phyloP scores from a whole-genome alignment of 2,888 invertebrate species.

The Protula sp. region DNA sequence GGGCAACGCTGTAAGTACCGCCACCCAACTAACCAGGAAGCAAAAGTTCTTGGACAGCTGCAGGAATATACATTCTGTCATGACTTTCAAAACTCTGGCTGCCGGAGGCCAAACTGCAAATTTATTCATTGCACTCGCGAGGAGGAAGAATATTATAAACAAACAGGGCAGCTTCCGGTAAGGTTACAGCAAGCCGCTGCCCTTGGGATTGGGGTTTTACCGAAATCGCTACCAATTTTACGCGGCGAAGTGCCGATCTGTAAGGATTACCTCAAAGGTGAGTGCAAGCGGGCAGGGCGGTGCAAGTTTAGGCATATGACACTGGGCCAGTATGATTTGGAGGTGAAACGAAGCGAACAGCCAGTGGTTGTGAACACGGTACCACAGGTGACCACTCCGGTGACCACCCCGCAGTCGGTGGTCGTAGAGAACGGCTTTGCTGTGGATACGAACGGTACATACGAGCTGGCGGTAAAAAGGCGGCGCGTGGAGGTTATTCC shows the following conservation, averaged over 20 bases:
- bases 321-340: constrained; percentile 18
- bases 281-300: constrained; percentile 58
- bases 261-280: constrained; percentile 62
- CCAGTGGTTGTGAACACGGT: background rate
- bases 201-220: constrained; percentile 35
- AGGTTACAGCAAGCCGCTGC: constrained; percentile 49
- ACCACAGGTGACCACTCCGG: background rate
- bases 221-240: constrained; percentile 33
- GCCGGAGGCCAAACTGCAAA: constrained; percentile 68
- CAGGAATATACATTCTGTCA: constrained; percentile 58
- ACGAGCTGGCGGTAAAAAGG: constrained; percentile 27
- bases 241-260: constrained; percentile 57
- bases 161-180: constrained; percentile 67
- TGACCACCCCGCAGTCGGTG: background rate
- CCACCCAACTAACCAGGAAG: constrained; percentile 55
- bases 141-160: constrained; percentile 67
- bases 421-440: background rate
- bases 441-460: background rate
- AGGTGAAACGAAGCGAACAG: constrained; percentile 17
- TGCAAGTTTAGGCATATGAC: constrained; percentile 57
- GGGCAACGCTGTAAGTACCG: constrained; percentile 61
- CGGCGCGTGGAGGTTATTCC: constrained; percentile 28
- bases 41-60: constrained; percentile 42
- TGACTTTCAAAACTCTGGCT: constrained; percentile 68
- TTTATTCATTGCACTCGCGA: constrained; percentile 72